Conservation (phyloP, 2,797 vertebrate genomes). For the Tokudaia muenninki region DNA sequence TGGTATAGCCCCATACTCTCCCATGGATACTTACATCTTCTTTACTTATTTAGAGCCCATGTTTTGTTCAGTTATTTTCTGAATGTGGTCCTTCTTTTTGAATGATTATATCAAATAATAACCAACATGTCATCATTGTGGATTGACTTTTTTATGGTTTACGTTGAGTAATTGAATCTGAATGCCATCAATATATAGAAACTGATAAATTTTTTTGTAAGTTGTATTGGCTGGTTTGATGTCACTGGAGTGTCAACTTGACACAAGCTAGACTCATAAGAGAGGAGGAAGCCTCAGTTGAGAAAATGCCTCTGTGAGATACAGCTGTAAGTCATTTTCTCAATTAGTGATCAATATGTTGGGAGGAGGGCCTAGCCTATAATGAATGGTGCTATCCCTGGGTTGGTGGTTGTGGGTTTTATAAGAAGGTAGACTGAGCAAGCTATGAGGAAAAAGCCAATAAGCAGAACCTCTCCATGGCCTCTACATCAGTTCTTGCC, state of each 20-base stretch:
- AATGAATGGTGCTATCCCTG: not conserved
- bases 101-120: constrained; percentile 30
- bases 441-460: not conserved
- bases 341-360: not conserved
- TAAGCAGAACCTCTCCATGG: not conserved
- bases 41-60: not conserved
- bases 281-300: not conserved
- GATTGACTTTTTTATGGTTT: constrained; percentile 31
- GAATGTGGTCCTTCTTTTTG: not conserved
- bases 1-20: not conserved
- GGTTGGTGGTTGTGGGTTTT: not conserved
- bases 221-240: not conserved
- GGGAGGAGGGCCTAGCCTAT: not conserved
- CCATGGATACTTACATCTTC: not conserved
- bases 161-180: constrained; percentile 28
- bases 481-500: not conserved
- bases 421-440: not conserved
- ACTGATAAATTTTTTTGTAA: constrained; percentile 3
- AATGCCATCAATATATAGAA: not conserved
- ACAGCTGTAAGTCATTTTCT: not conserved
- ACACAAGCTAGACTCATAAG: not conserved
- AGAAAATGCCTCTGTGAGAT: not conserved
- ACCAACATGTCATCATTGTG: not conserved
- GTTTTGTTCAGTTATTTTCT: not conserved
- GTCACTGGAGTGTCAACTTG: not conserved